Evolutionary conservation across 2,888 invertebrate species (phyloP), one percentile per base, ranked within the genome.

Genomic region (Pediacus dermestoides): DNA sequence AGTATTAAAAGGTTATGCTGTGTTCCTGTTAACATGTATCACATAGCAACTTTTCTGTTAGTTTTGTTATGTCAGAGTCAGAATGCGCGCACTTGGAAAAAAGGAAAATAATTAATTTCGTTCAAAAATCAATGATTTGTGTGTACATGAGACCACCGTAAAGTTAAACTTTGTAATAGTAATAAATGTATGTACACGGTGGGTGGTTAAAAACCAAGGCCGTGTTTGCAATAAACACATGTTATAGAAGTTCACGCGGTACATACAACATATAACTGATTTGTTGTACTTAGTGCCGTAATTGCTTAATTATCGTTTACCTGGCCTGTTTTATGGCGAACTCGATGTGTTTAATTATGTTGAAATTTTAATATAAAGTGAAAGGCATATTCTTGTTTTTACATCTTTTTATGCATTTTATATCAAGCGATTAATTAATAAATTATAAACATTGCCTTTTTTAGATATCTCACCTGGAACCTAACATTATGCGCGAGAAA

Each of bases 151-250:
- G 14, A 28, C 28, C 28, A 28, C 28, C 28, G 28, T 28, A 28
- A 11, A n/a, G 14, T 28, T 28, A 28, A 28, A 28, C 28, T 28
- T 28, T 28, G 28, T 28, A 28, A 28, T 28, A 28, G 14, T 28
- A 28, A 28, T 28, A 28, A 28, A 11, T 28, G 14, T n/a, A n/a
- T n/a, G n/a, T 11, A 13, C 23, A 22, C 30, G 12, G 39, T 39
- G 34, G 39, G 39, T 39, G 39, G 39, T 22, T 28, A 23, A 12
- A 34, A 10, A 34, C 30, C 39, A 30, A 35, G 34, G 39, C 30
- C 35, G 23, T 28, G 28, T 23, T 28, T 28, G 14, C 28, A 11
- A 28, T 28, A 28, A 28, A 28, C 28, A 28, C 28, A 28, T 10
- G 10, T 28, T 28, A 28, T 14, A 13, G n/a, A 28, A 28, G 13